Evolutionary conservation across 2,113 vertebrate genomes (phyloP).

Genomic region (Nasalis larvatus): DNA sequence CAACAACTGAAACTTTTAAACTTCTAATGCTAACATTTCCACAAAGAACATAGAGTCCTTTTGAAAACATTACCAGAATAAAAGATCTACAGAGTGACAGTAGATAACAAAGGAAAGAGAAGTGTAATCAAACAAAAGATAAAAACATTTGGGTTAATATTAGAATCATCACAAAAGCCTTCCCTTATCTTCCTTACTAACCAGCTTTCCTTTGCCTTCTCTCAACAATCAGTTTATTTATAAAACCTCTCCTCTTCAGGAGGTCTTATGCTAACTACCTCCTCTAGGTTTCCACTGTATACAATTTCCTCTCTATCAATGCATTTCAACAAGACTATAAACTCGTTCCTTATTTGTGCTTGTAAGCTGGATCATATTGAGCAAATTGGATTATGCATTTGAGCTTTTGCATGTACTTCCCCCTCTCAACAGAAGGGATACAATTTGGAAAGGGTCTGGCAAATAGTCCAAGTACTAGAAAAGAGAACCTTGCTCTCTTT

Average conservation of each 20-base stretch:
- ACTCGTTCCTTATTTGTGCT: neutral
- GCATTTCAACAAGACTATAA: neutral
- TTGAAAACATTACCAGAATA: neutral
- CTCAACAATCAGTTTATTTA: neutral
- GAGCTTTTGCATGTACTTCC: neutral
- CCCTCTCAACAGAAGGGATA: neutral
- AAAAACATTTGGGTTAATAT: neutral
- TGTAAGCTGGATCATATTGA: neutral
- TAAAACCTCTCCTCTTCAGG: neutral
- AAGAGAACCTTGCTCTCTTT: neutral
- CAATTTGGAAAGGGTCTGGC: neutral
- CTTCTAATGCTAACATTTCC: neutral
- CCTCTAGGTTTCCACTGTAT: neutral
- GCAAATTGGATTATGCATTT: neutral
- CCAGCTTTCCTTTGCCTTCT: neutral
- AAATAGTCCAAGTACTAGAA: neutral
- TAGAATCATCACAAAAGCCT: neutral
- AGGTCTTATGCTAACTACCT: neutral
- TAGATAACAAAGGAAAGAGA: neutral
- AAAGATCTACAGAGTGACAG: neutral
- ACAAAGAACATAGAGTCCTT: neutral
- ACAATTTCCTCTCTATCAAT: neutral
- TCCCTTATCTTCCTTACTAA: neutral
- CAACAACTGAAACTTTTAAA: neutral
- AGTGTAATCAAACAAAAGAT: neutral